phyloP scores from a whole-genome alignment of 2,113 vertebrate species.

The Hiodon tergisus region DNA sequence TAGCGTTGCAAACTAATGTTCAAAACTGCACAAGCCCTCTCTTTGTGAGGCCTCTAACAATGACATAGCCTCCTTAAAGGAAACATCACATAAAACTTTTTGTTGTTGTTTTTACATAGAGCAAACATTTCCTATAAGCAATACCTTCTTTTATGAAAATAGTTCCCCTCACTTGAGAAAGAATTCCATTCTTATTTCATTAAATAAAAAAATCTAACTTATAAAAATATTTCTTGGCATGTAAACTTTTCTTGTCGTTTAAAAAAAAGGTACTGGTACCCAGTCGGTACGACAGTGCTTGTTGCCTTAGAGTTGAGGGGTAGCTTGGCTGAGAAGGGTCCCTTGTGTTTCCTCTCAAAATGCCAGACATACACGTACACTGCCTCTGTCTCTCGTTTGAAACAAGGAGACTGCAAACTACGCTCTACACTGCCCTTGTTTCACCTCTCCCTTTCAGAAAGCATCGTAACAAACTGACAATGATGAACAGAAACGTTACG shows the following conservation, averaged over 20 bases:
- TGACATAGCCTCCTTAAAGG: neutral
- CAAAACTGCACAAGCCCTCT: neutral
- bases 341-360: neutral
- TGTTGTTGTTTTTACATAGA: neutral
- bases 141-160: conserved; percentile 22
- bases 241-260: conserved; percentile 30
- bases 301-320: conserved; percentile 12
- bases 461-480: neutral
- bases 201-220: conserved; percentile 21
- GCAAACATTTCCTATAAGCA: conserved; percentile 3
- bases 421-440: neutral
- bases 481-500: neutral
- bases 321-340: conserved; percentile 3
- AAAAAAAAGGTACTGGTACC: conserved; percentile 36
- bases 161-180: conserved; percentile 15
- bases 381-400: conserved; percentile 19
- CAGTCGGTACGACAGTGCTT: conserved; percentile 8
- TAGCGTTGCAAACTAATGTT: conserved; percentile 4
- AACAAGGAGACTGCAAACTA: neutral
- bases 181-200: conserved; percentile 3
- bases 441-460: neutral
- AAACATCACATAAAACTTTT: neutral
- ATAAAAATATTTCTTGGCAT: conserved; percentile 39
- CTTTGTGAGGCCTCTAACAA: neutral
- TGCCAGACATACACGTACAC: conserved; percentile 18